Percentiles rank a stretch among this genome's conserved stretches.
Conservation (phyloP, 2,888 invertebrate genomes). For the Cecidostiba fungosa region DNA sequence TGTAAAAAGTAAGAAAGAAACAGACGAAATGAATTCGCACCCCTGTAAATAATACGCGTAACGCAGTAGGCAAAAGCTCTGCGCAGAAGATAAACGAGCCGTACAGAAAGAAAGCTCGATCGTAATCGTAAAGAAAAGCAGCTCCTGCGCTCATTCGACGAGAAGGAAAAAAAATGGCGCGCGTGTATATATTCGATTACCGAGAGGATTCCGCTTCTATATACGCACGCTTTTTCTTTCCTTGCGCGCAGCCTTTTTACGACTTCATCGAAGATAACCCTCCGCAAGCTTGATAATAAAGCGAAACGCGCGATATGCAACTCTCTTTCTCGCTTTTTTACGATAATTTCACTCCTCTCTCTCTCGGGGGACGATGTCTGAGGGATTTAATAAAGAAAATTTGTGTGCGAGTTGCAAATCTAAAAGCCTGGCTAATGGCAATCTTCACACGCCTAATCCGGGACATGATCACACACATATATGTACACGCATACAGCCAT, state of each 20-base stretch:
- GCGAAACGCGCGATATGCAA: constrained; percentile 37
- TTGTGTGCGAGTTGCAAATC: background rate
- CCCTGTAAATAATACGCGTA: constrained; percentile 16
- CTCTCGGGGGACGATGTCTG: background rate
- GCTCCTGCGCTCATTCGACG: background rate
- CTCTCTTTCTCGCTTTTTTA: constrained; percentile 48
- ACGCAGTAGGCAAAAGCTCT: background rate
- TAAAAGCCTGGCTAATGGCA: background rate
- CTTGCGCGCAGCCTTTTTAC: constrained; percentile 51
- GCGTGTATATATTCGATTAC: constrained; percentile 47
- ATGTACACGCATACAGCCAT: too few relatives aligned
- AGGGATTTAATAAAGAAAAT: constrained; percentile 51
- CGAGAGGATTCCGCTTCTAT: background rate
- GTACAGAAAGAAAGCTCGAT: constrained; percentile 27
- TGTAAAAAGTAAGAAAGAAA: background rate
- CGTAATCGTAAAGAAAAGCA: constrained; percentile 56
- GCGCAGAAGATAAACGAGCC: background rate
- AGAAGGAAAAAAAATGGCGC: constrained; percentile 20
- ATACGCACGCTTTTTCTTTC: background rate
- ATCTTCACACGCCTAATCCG: background rate
- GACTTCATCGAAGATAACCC: constrained; percentile 62
- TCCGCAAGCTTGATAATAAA: constrained; percentile 53
- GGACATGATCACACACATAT: background rate
- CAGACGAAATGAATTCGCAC: background rate
- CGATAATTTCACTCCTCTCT: background rate